Base-by-base conservation (phyloP, 1,140 invertebrate species). In the Calliphora vicina region DNA sequence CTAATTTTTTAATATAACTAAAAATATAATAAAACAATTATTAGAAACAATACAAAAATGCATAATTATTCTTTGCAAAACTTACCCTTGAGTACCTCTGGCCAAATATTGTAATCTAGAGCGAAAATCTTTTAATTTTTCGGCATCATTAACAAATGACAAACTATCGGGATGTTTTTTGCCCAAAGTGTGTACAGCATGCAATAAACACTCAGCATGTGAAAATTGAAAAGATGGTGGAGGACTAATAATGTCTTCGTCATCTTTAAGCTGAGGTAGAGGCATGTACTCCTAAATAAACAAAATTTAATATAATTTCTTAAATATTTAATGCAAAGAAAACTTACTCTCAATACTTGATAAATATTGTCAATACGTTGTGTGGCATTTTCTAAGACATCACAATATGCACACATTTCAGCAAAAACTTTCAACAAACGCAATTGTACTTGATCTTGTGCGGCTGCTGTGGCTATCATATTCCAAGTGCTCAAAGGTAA, bases 131-230 rank as follows among this genome's bases (percentile, higher is more conserved):
- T 98, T 98, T 0, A 98, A 91, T 86, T 94, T 93, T 43, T 96
- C 94, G 17, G 94, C 91, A 91, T 98, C 95, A 72, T 94, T 94
- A 45, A 94, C 93, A 6, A 99, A 92, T 27, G 91, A 88, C 78
- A 90, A 87, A 91, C 95, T 96, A 84, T 96, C 95, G 8, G 96
- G 95, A 86, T 93, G 92, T 86, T 96, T 95, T 84, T 95, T 94
- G 29, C 95, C 96, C n/a, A 99, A 88, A 84, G 96, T 95, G 91
- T 99, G 97, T 85, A 99, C 95, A 15, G 95, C 93, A 90, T 94
- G 98, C 85, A 99, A 93, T 26, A 99, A 92, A 93, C 97, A 98
- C 92, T 99, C 98, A 0, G 99, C 96, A 88, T 96, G 94, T 74
- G 97, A 97, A 89, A 99, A 98, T 87, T 98, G 94, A 61, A 99